phyloP scores from a whole-genome alignment of 2,113 vertebrate genomes.

The Eulemur rufifrons region DNA sequence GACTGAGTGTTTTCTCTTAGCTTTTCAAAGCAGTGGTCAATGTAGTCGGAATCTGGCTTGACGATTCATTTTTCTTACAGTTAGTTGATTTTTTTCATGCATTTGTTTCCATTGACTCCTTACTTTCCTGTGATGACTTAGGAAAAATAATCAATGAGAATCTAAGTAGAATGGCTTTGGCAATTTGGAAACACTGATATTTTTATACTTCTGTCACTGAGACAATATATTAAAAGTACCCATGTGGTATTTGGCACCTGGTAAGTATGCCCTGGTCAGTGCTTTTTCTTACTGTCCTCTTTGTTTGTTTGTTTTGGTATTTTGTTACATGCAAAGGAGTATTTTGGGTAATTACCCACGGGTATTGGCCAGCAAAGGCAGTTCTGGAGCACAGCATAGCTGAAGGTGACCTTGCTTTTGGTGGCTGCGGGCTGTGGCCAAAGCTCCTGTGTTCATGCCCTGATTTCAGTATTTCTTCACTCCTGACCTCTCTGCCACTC shows the following conservation, averaged over 20 bases:
- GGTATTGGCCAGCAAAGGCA: not conserved
- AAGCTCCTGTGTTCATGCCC: not conserved
- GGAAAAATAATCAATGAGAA: not conserved
- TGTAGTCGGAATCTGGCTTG: not conserved
- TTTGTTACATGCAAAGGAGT: not conserved
- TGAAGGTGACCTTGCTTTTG: not conserved
- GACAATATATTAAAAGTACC: not conserved
- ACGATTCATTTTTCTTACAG: not conserved
- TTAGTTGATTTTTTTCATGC: not conserved
- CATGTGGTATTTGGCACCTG: rapidly evolving
- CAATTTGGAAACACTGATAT: no score
- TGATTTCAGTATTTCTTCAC: not conserved
- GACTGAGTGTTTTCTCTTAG: not conserved
- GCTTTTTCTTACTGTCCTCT: not conserved
- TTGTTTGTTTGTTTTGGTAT: not conserved
- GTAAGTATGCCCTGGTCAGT: rapidly evolving
- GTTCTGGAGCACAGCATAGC: not conserved
- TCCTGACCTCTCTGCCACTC: not conserved
- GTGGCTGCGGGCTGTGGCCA: no score
- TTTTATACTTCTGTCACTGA: not conserved
- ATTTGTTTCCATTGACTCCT: not conserved
- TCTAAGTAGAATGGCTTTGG: not conserved
- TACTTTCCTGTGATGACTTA: not conserved
- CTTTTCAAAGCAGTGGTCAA: not conserved
- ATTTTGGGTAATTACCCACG: not conserved